phyloP scores from a whole-genome alignment of 2,888 invertebrate genomes.

The Andrena flavipes region DNA sequence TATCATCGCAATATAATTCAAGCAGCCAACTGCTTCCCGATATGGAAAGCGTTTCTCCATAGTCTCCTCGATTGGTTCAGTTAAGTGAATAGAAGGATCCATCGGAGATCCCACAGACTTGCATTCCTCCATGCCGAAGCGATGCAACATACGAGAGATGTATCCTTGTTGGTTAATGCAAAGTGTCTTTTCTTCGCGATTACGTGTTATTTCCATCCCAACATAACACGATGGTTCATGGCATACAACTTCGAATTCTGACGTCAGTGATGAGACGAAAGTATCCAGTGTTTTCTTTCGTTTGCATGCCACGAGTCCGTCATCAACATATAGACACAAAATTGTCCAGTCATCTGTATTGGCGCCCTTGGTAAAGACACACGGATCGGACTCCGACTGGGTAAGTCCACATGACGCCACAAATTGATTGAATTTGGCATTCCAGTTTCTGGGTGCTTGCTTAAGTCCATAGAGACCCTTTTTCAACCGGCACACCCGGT shows the following conservation, averaged over 20 bases:
- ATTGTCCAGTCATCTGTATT: slow-evolving; percentile 1
- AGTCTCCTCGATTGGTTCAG: not conserved
- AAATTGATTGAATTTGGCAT: slow-evolving; percentile 24
- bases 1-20: slow-evolving; percentile 29
- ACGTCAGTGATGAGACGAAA: not conserved
- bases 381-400: slow-evolving; percentile 26
- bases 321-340: slow-evolving; percentile 11
- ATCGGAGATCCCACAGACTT: slow-evolving; percentile 8
- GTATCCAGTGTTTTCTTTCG: not conserved
- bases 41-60: slow-evolving; percentile 9
- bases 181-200: not conserved
- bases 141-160: slow-evolving; percentile 12
- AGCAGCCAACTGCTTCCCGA: slow-evolving; percentile 15
- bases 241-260: slow-evolving; percentile 5
- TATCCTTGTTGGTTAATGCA: slow-evolving; percentile 11
- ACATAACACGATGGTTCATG: slow-evolving; percentile 22
- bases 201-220: slow-evolving; percentile 6
- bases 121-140: slow-evolving; percentile 15
- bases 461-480: slow-evolving; percentile 30
- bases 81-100: not conserved
- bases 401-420: not conserved
- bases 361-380: not conserved
- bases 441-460: slow-evolving; percentile 28
- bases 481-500: not conserved
- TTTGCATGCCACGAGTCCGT: slow-evolving; percentile 11